Evolutionary conservation across 2,888 invertebrate genomes (phyloP).

Genomic region (Prenolepis imparis): DNA sequence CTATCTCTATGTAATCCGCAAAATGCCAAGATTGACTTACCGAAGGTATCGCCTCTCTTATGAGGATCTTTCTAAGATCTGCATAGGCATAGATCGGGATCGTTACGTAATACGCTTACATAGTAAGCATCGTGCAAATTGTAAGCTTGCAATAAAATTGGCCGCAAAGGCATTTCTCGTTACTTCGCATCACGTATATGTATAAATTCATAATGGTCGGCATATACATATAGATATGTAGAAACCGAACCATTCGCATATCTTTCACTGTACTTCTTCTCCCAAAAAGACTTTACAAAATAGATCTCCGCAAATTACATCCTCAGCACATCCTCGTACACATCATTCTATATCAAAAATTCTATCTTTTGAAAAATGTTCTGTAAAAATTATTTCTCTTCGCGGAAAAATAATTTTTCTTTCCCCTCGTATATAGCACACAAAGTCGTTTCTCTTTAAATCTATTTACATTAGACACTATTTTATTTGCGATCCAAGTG

Average conservation of each 20-base stretch:
- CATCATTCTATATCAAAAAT: slow-evolving; percentile 47
- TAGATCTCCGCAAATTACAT: slow-evolving; percentile 63
- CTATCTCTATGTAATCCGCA: slow-evolving; percentile 43
- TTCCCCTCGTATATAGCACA: slow-evolving; percentile 24
- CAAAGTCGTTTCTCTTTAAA: slow-evolving; percentile 31
- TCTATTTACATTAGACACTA: slow-evolving; percentile 62
- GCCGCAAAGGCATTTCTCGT: slow-evolving; percentile 32
- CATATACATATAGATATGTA: background rate
- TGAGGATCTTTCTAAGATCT: slow-evolving; percentile 47
- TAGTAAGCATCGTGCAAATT: slow-evolving; percentile 75
- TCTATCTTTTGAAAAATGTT: slow-evolving; percentile 7
- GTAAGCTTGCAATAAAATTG: slow-evolving; percentile 43
- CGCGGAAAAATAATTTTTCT: slow-evolving; percentile 61
- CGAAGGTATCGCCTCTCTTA: slow-evolving; percentile 43
- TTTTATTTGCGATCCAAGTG: slow-evolving; percentile 11
- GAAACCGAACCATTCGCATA: background rate
- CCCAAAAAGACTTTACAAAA: slow-evolving; percentile 68
- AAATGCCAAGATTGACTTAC: slow-evolving; percentile 49
- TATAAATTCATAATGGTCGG: slow-evolving; percentile 4
- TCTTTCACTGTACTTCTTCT: background rate
- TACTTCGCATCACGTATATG: background rate
- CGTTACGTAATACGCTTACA: slow-evolving; percentile 72
- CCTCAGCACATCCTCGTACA: background rate
- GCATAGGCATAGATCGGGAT: slow-evolving; percentile 37
- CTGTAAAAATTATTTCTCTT: slow-evolving; percentile 57